Evolutionary conservation across 2,113 vertebrate species (phyloP), one percentile per base, ranked within the genome.

Genomic region (Centropus bengalensis): DNA sequence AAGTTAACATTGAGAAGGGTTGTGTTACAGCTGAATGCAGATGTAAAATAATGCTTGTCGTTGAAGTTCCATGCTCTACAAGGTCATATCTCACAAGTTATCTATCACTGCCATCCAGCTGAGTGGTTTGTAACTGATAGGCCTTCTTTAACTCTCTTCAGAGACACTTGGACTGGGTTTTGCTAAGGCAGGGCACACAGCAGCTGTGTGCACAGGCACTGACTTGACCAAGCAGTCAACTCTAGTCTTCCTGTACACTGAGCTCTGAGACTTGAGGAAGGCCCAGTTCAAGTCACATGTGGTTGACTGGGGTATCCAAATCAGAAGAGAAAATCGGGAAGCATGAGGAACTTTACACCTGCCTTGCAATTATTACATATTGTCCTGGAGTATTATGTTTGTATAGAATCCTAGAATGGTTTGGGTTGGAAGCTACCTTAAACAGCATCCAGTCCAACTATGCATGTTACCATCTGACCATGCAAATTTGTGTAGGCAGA

Each of bases 181-280:
- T 0, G 1, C 52, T 44, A 24, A 36, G 64, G 40, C 52, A 68
- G 36, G 27, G 23, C 26, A 16, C 27, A 7, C 22, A 44, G 64
- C 27, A 49, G 33, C 30, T 82, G 63, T 4, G 2, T 11, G 21
- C 4, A 0, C 67, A 30, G 40, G 7, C 28, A 22, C 9, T 63
- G 27, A 3, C 45, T 42, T 56, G 16, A 40, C 36, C 56, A 22
- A 26, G 20, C 20, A 23, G 51, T 60, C 44, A 71, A 0, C 24
- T 77, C 5, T 30, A 66, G 18, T 83, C 40, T 56, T 77, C 54
- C 13, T 44, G 20, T 77, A 42, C 45, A 17, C 38, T 27, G 51
- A 55, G 10, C 74, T 75, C 51, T 49, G 64, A 77, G 27, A n/a
- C 36, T 5, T 51, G 20, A 85, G 44, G 44, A 92, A 79, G 22